Evolutionary conservation across 2,113 vertebrate genomes (phyloP).

Genomic region (Silurus asotus): DNA sequence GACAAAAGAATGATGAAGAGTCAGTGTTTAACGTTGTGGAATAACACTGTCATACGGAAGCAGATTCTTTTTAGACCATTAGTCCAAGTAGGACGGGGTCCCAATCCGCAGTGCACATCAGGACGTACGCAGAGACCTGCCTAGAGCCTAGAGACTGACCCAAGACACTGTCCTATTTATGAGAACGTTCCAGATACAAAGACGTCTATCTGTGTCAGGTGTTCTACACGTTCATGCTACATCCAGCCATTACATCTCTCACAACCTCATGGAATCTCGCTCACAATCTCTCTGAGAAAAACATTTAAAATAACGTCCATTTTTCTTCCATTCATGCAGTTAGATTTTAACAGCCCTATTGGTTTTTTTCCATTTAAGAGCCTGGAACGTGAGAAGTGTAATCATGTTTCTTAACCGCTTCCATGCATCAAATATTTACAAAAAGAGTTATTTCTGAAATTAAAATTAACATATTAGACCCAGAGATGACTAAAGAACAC

Average conservation of each 20-base stretch:
- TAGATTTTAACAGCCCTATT: conserved; percentile 61
- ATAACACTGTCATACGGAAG: conserved; percentile 37
- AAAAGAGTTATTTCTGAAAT: not conserved
- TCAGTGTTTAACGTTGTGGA: conserved; percentile 6
- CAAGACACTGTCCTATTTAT: conserved; percentile 43
- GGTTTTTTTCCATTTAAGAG: conserved; percentile 34
- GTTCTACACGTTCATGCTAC: not conserved
- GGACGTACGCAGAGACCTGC: conserved; percentile 15
- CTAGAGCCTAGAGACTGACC: conserved; percentile 27
- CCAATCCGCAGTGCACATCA: conserved; percentile 35
- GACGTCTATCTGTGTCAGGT: not conserved
- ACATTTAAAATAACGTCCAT: conserved; percentile 56
- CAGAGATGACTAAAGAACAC: too few species aligned
- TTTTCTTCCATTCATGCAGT: conserved; percentile 60
- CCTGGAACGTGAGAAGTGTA: not conserved
- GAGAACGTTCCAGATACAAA: conserved; percentile 29
- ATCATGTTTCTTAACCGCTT: not conserved
- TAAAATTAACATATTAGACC: not conserved
- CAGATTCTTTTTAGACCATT: conserved; percentile 40
- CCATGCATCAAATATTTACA: not conserved
- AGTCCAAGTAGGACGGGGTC: conserved; percentile 49
- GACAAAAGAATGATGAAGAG: not conserved
- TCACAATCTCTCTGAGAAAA: not conserved
- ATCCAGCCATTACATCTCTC: not conserved
- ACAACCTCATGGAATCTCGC: too few species aligned